These are phyloP conservation scores for Potamarius usumacintae DNA, from an alignment of 2,113 vertebrate genomes.

Conservation along the genomic window DNA sequence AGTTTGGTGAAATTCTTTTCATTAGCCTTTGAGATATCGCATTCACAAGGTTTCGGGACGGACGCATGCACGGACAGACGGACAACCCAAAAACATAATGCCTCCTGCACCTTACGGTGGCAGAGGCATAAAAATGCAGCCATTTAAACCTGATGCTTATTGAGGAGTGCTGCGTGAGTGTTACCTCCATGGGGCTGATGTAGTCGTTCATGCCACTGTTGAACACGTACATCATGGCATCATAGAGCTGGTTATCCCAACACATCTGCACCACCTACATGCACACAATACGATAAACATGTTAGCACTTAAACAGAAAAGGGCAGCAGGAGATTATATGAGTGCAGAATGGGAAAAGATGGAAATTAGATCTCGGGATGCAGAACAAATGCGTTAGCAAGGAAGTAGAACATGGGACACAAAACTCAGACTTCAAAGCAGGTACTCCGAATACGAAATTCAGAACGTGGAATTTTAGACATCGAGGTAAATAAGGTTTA, in stretches of 20 bases:
- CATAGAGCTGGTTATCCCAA: slow-evolving; percentile 92
- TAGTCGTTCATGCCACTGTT: slow-evolving; percentile 98
- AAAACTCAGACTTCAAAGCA: neutral
- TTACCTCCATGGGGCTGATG: slow-evolving; percentile 95
- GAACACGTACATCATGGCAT: slow-evolving; percentile 96
- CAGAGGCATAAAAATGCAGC: neutral
- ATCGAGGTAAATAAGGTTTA: neutral
- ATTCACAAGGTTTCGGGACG: no score
- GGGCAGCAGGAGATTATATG: neutral
- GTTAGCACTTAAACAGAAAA: neutral
- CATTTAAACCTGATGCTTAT: neutral
- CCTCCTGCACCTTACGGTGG: no score
- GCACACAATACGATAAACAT: slow-evolving; percentile 40
- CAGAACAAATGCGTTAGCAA: neutral
- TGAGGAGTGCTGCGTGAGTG: neutral
- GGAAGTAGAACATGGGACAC: neutral
- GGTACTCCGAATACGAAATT: neutral
- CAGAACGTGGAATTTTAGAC: neutral
- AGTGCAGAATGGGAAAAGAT: neutral
- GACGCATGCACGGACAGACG: no score
- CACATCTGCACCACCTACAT: slow-evolving; percentile 89
- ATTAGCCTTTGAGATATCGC: no score
- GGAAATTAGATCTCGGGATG: neutral
- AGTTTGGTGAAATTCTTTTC: no score
- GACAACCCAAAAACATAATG: no score